Conservation (phyloP, 2,797 vertebrate genomes). For the Phataginus tricuspis region DNA sequence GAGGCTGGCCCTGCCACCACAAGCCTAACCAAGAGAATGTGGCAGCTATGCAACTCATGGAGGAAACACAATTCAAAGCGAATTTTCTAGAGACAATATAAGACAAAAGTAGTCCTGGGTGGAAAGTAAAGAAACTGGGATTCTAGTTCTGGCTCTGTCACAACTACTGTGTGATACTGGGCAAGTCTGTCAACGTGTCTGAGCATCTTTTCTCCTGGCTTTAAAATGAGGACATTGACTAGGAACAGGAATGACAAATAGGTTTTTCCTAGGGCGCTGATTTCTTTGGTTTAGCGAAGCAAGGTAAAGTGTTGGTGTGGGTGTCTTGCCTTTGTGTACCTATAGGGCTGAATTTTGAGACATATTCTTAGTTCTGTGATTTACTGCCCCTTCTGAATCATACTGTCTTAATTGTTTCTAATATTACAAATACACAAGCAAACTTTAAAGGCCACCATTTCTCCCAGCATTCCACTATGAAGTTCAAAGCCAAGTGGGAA, state of each 20-base stretch:
- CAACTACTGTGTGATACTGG: not conserved
- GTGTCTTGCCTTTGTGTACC: not conserved
- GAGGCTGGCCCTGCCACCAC: not conserved
- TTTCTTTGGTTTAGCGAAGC: not conserved
- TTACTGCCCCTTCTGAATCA: not conserved
- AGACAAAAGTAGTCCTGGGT: not conserved
- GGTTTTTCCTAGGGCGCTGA: not conserved
- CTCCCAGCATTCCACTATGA: not conserved
- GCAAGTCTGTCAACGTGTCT: not conserved
- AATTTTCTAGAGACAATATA: not conserved
- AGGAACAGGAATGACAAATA: not conserved
- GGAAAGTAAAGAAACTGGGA: not conserved
- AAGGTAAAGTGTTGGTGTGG: not conserved
- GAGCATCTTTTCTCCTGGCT: not conserved
- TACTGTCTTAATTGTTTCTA: not conserved
- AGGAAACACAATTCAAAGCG: not conserved
- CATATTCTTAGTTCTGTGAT: not conserved
- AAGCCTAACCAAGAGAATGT: not conserved
- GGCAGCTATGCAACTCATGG: not conserved
- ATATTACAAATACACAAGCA: not conserved
- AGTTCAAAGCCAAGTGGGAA: constrained; percentile 45
- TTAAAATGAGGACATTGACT: not conserved
- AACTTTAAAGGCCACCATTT: constrained; percentile 29
- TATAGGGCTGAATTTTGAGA: not conserved
- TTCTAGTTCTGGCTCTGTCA: not conserved